These are phyloP conservation scores for Drosophila histrio DNA, from an alignment of 2,888 invertebrate genomes.

Conservation along the genomic window DNA sequence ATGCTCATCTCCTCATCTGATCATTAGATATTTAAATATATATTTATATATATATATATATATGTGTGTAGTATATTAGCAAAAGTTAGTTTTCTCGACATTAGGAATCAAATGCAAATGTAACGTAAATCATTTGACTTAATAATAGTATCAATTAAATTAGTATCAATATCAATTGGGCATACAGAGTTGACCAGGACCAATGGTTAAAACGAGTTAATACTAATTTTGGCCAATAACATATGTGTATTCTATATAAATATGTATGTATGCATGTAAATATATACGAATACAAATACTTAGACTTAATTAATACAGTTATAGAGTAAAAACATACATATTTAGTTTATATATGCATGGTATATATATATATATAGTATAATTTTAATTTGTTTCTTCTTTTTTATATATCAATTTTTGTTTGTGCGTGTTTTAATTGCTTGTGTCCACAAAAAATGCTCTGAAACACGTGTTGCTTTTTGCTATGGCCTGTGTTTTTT, in stretches of 20 bases:
- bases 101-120: slow-evolving; percentile 69
- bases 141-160: slow-evolving; percentile 32
- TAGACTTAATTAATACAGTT: slow-evolving; percentile 45
- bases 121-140: slow-evolving; percentile 50
- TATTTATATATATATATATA: slow-evolving; percentile 17
- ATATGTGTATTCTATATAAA: slow-evolving; percentile 42
- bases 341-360: slow-evolving; percentile 24
- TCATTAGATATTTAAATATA: slow-evolving; percentile 19
- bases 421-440: slow-evolving; percentile 53
- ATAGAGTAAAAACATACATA: slow-evolving; percentile 67
- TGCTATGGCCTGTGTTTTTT: slow-evolving; percentile 1
- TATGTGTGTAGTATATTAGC: slow-evolving; percentile 49
- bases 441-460: slow-evolving; percentile 20
- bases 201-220: slow-evolving; percentile 43
- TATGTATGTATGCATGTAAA: slow-evolving; percentile 27
- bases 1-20: slow-evolving; percentile 18
- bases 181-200: slow-evolving; percentile 50
- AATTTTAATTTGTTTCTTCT: slow-evolving; percentile 21
- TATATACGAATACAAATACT: slow-evolving; percentile 44
- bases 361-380: slow-evolving; percentile 31
- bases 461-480: slow-evolving; percentile 6
- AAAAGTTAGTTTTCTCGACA: slow-evolving; percentile 51
- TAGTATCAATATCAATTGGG: slow-evolving; percentile 45
- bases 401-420: slow-evolving; percentile 25
- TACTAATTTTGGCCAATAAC: slow-evolving; percentile 66